Evolutionary conservation across 2,888 invertebrate genomes (phyloP), one percentile per base, ranked within the genome.

Genomic region (Embidobia sp.): DNA sequence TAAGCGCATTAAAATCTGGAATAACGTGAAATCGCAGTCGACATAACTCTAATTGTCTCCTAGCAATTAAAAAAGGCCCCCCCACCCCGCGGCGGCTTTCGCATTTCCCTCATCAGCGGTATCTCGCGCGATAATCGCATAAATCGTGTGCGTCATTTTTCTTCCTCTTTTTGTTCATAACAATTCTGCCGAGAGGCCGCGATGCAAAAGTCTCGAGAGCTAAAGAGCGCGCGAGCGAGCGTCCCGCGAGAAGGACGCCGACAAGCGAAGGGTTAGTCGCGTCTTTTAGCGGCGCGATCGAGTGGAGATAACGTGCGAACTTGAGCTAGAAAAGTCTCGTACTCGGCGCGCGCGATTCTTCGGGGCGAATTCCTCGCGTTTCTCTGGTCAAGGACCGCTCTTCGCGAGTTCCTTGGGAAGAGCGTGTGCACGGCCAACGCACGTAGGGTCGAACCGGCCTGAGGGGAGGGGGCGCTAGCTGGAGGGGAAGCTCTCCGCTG

Each of bases 311-410:
- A 72, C 79, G 77, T 77, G 79, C 76, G 79, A 79, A 77, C 79
- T 77, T 76, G 77, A 66, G 77, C 79, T 72, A 70, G 75, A 76
- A 77, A 73, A 79, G 79, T 79, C 77, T 67, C 72, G 77, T 59
- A 53, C 64, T 64, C 69, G 31, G 51, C 55, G 44, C 19, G 55
- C 64, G 70, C 77, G 77, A 69, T 67, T 77, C 79, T 77, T 63
- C 69, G 66, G 75, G 79, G 81, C 79, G 79, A 81, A 83, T 84
- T 84, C 84, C 81, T 79, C 72, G 83, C 83, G 82, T 82, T 81
- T 80, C 83, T 80, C 82, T 84, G 85, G 84, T 84, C 85, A 84
- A 84, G 83, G 82, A 83, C 83, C 84, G 80, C 74, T 74, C 66
- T 29, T 48, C 57, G 74, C 74, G 82, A 80, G 82, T 84, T 84